These are phyloP conservation scores for Idaea dimidiata DNA, from an alignment of 2,888 invertebrate species.

Conservation along the genomic window DNA sequence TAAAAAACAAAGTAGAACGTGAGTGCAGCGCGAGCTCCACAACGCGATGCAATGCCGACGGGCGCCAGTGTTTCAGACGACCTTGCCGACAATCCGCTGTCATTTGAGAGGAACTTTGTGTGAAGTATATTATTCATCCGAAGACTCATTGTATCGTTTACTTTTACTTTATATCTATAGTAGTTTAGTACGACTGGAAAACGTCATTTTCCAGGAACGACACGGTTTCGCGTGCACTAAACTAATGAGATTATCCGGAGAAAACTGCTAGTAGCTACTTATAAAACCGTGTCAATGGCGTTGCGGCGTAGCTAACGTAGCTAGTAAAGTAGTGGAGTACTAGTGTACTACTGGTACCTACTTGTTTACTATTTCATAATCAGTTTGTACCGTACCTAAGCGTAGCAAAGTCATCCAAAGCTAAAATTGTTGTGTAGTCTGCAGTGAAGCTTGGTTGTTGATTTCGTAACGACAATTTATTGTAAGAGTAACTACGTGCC, in stretches of 20 bases:
- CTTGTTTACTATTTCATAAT: background rate
- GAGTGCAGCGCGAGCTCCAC: constrained; percentile 39
- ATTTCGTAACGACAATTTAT: constrained; percentile 12
- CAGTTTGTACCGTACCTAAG: background rate
- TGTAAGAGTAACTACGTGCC: constrained; percentile 7
- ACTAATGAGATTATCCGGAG: background rate
- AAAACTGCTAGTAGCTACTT: background rate
- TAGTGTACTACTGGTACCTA: background rate
- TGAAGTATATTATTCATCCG: constrained; percentile 14
- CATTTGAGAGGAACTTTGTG: constrained; percentile 14
- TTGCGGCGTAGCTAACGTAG: background rate
- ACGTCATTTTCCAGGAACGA: background rate
- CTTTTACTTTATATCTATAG: constrained; percentile 10
- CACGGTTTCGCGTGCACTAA: constrained; percentile 3
- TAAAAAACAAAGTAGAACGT: constrained; percentile 27
- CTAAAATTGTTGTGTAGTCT: background rate
- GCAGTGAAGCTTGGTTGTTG: background rate
- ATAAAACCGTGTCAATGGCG: background rate
- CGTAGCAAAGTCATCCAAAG: background rate
- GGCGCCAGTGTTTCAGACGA: constrained; percentile 41
- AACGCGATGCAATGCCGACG: constrained; percentile 39
- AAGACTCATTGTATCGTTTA: constrained; percentile 12
- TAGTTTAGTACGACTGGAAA: background rate
- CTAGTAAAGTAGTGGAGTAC: background rate
- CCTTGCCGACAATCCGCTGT: constrained; percentile 21